phyloP scores from a whole-genome alignment of 2,888 invertebrate species.

The Calliopum simillimum region DNA sequence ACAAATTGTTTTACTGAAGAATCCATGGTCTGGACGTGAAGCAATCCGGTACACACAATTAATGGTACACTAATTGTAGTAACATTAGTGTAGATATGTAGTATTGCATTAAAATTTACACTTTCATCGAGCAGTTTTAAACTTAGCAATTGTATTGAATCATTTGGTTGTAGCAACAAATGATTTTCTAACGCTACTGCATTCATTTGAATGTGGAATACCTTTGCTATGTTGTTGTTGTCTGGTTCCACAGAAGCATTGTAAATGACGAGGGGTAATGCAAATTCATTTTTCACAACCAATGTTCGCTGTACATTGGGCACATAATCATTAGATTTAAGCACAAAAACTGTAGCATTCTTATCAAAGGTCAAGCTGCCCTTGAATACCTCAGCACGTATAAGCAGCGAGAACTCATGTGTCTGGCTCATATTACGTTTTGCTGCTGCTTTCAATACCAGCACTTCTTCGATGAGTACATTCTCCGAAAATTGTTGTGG shows the following conservation, averaged over 20 bases:
- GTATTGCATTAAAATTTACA: slow-evolving; percentile 52
- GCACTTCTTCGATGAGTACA: slow-evolving; percentile 54
- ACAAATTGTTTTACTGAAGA: slow-evolving; percentile 44
- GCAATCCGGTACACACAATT: slow-evolving; percentile 67
- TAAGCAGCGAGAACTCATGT: slow-evolving; percentile 53
- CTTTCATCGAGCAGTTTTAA: slow-evolving; percentile 57
- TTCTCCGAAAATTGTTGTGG: slow-evolving; percentile 54
- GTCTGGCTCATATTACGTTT: slow-evolving; percentile 37
- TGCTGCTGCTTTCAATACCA: slow-evolving; percentile 50
- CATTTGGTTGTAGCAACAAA: slow-evolving; percentile 56
- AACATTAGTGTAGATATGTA: slow-evolving; percentile 69
- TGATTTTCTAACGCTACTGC: slow-evolving; percentile 22
- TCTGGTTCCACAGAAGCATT: slow-evolving; percentile 73
- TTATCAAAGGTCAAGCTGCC: slow-evolving; percentile 57
- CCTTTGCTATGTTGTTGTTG: slow-evolving; percentile 42
- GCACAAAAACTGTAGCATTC: slow-evolving; percentile 61
- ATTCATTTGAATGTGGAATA: slow-evolving; percentile 24
- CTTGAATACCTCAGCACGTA: slow-evolving; percentile 64
- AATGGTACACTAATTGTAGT: slow-evolving; percentile 68
- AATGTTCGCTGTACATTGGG: slow-evolving; percentile 63
- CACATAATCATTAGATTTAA: slow-evolving; percentile 41
- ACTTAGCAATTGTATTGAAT: slow-evolving; percentile 55
- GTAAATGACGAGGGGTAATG: slow-evolving; percentile 78
- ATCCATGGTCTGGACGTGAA: slow-evolving; percentile 62
- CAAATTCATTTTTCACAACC: slow-evolving; percentile 78